phyloP scores from a whole-genome alignment of 2,113 vertebrate genomes.

The Poecile atricapillus region DNA sequence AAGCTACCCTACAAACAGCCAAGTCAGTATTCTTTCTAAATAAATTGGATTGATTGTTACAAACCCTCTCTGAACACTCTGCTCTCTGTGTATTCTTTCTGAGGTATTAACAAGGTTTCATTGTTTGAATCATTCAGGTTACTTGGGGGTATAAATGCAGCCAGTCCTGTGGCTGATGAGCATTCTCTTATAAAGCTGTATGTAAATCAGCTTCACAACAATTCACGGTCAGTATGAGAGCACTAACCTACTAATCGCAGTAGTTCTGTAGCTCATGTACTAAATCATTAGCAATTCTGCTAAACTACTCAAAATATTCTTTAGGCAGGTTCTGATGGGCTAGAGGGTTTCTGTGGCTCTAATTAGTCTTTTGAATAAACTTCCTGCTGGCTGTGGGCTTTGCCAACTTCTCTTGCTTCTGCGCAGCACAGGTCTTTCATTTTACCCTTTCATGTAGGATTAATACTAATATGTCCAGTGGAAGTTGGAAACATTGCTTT shows the following conservation, averaged over 20 bases:
- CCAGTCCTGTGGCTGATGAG: conserved; percentile 75
- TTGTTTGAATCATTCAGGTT: conserved; percentile 77
- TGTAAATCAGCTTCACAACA: conserved; percentile 76
- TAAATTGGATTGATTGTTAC: not conserved
- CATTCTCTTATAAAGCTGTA: conserved; percentile 78
- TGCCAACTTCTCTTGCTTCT: conserved; percentile 30
- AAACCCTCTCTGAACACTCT: conserved; percentile 37
- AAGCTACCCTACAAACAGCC: not conserved
- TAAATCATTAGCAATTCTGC: conserved; percentile 29
- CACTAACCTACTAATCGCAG: conserved; percentile 60
- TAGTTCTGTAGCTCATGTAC: conserved; percentile 44
- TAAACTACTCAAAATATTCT: conserved; percentile 40
- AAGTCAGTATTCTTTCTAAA: conserved; percentile 26
- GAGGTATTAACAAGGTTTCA: conserved; percentile 65
- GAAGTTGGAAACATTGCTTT: not conserved
- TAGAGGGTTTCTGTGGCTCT: conserved; percentile 22
- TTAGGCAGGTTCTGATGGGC: not conserved
- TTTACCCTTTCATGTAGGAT: not conserved
- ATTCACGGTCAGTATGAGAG: conserved; percentile 73
- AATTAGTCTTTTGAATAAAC: conserved; percentile 37
- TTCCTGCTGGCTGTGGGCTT: conserved; percentile 35
- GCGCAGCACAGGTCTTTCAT: not conserved
- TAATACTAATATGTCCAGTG: not conserved
- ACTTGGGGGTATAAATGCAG: conserved; percentile 70
- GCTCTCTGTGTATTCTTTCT: conserved; percentile 15